Percentiles rank a stretch among this genome's conserved stretches.
phyloP scores from a whole-genome alignment of 1,140 invertebrate species.

The Caenorhabditis remanei region DNA sequence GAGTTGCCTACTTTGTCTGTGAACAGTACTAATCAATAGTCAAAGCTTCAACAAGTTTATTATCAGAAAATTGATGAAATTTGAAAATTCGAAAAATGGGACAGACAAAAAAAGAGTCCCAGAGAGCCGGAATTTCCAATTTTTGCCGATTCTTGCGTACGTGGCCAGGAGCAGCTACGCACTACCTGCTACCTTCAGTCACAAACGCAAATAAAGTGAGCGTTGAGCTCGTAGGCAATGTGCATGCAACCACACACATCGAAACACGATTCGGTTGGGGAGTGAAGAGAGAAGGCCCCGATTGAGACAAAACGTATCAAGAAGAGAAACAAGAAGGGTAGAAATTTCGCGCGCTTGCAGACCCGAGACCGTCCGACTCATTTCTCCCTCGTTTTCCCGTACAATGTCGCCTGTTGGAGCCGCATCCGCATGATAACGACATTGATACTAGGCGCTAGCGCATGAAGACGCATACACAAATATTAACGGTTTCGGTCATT shows the following conservation, averaged over 20 bases:
- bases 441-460: conserved; percentile 20
- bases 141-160: conserved; percentile 4
- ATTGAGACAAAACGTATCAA: conserved; percentile 41
- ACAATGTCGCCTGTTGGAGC: conserved; percentile 13
- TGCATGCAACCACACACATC: conserved; percentile 46
- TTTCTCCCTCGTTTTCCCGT: not conserved
- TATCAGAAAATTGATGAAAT: not conserved
- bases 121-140: conserved; percentile 1
- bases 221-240: conserved; percentile 52
- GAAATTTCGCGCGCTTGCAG: conserved; percentile 41
- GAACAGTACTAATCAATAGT: too few relatives aligned
- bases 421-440: conserved; percentile 38
- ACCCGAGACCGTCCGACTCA: conserved; percentile 15
- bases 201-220: conserved; percentile 37
- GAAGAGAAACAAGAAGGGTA: conserved; percentile 16
- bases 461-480: conserved; percentile 16
- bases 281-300: conserved; percentile 7
- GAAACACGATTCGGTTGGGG: conserved; percentile 42
- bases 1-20: too few relatives aligned
- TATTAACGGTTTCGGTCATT: conserved; percentile 54
- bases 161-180: conserved; percentile 23
- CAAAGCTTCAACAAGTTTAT: too few relatives aligned
- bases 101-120: not conserved
- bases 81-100: not conserved
- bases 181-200: conserved; percentile 49